Evolutionary conservation across 2,113 vertebrate genomes (phyloP), one percentile per base, ranked within the genome.

Genomic region (Butorides virescens): DNA sequence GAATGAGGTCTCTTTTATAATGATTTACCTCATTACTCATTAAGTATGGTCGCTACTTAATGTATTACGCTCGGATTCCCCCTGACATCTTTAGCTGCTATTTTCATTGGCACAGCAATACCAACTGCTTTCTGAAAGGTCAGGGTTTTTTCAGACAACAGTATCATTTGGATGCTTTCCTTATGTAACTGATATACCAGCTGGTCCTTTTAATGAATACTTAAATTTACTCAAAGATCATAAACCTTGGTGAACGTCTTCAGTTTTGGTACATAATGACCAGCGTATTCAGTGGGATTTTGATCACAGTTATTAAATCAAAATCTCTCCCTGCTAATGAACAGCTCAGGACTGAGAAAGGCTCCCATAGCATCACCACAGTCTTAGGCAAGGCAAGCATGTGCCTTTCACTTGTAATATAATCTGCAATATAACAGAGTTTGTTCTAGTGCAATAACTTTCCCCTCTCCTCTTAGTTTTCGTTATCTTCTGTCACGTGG

Each of bases 231-330:
- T 88, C 70, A 78, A 94, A 96, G 89, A 88, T 92, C 94, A 82
- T 95, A 97, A 96, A 97, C 92, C 50, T 92, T 95, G 84, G 93
- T 96, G 77, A 94, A 87, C 86, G 75, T 96, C 83, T 95, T 97
- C 92, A 93, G 70, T 91, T 94, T 72, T 80, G 93, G 52, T 68
- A 30, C 70, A n/a, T 94, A 93, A 96, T 95, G 84, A 94, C 94
- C 81, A 76, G 37, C 11, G 1, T 78, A 79, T 92, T 96, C 94
- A 95, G 86, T 95, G 73, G 66, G 91, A 91, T 93, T 96, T 95
- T 91, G 86, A 95, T 90, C 94, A 73, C 86, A 95, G 92, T 96
- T 96, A 95, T 93, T 97, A 97, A 97, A 97, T 97, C 96, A 97
- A 97, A 96, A 92, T 84, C 39, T 81, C 62, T 91, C 30, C 16